phyloP scores from a whole-genome alignment of 2,113 vertebrate genomes.

The Cygnus atratus region DNA sequence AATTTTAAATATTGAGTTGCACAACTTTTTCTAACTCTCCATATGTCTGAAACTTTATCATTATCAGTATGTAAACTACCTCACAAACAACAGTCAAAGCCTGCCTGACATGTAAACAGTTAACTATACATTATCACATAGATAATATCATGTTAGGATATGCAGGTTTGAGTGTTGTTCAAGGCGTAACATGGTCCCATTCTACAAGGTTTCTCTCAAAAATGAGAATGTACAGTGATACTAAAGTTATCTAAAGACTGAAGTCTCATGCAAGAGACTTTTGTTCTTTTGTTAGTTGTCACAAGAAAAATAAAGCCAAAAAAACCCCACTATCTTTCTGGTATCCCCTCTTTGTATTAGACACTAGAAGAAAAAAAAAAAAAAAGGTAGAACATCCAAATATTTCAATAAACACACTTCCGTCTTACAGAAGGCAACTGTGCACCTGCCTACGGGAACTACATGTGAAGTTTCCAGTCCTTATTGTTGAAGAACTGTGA shows the following conservation, averaged over 20 bases:
- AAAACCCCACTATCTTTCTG: background rate
- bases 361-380: background rate
- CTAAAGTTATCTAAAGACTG: background rate
- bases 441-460: background rate
- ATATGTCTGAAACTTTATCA: background rate
- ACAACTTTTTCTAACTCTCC: background rate
- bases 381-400: background rate
- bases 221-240: background rate
- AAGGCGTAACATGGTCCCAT: background rate
- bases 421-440: background rate
- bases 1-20: background rate
- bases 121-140: background rate
- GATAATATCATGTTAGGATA: background rate
- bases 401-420: background rate
- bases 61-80: background rate
- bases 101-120: slow-evolving; percentile 7
- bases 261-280: background rate
- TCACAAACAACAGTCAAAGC: background rate
- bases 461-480: background rate
- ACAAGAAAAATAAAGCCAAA: background rate
- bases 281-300: background rate
- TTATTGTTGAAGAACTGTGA: background rate
- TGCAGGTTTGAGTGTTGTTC: background rate
- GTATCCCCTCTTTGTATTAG: background rate
- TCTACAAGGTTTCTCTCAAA: background rate